A percentile compares a stretch with the other conserved stretches of the same genome.
Evolutionary conservation across 2,888 invertebrate genomes (phyloP).

Genomic region (Embidobia sp.): DNA sequence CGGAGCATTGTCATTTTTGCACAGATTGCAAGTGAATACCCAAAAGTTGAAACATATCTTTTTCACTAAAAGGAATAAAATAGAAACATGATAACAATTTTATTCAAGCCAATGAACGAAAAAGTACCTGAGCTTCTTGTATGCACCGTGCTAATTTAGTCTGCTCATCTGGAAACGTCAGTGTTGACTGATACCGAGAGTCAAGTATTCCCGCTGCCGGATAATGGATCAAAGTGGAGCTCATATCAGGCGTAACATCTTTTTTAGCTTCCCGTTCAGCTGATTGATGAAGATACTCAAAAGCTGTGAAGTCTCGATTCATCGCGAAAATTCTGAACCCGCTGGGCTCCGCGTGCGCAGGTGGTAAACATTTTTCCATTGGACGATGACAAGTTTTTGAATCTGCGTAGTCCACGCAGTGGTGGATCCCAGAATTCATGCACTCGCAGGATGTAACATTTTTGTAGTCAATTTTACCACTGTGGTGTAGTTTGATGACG

Average conservation of each 20-base stretch:
- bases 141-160: conserved; percentile 16
- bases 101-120: background rate
- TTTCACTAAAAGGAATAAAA: too few species aligned
- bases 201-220: conserved; percentile 20
- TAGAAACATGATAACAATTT: too few species aligned
- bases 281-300: conserved; percentile 75
- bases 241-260: conserved; percentile 42
- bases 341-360: background rate
- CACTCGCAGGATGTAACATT: conserved; percentile 23
- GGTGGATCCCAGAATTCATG: background rate
- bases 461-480: conserved; percentile 65
- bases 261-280: conserved; percentile 46
- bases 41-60: too few species aligned
- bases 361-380: conserved; percentile 39
- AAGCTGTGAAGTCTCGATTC: conserved; percentile 71
- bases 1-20: too few species aligned
- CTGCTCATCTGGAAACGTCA: conserved; percentile 16
- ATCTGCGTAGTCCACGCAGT: conserved; percentile 27
- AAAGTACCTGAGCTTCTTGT: conserved; percentile 17
- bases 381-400: conserved; percentile 18
- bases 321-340: conserved; percentile 73
- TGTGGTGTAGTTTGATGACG: conserved; percentile 66
- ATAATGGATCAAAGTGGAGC: conserved; percentile 41
- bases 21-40: too few species aligned
- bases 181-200: conserved; percentile 26